These are phyloP conservation scores for Wasmannia auropunctata DNA, from an alignment of 1,140 invertebrate genomes.

Conservation along the genomic window DNA sequence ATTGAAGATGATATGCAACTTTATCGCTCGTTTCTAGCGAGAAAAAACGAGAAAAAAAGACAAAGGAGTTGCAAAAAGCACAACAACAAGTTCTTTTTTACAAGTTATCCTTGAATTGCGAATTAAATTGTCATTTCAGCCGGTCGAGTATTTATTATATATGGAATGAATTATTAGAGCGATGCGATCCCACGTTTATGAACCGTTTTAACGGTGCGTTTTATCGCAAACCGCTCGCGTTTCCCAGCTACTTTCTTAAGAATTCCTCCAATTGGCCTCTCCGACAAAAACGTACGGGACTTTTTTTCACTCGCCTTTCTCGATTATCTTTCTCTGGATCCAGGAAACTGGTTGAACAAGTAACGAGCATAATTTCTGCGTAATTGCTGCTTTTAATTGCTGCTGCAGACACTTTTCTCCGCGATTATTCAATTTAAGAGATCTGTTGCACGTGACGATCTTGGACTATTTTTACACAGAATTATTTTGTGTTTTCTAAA, in stretches of 20 bases:
- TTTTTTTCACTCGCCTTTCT: background rate
- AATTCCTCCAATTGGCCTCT: background rate
- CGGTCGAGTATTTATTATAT: background rate
- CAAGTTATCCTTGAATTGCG: background rate
- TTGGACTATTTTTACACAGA: background rate
- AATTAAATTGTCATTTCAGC: background rate
- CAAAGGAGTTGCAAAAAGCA: background rate
- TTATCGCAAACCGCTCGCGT: background rate
- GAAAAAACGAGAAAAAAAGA: background rate
- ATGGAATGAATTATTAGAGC: background rate
- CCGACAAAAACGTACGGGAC: background rate
- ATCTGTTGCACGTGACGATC: background rate
- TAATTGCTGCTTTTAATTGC: background rate
- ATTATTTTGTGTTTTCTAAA: background rate
- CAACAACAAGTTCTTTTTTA: background rate
- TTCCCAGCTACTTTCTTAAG: conserved; percentile 12
- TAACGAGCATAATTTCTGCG: background rate
- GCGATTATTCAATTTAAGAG: background rate
- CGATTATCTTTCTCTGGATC: background rate
- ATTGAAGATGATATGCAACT: background rate
- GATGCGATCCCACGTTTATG: background rate
- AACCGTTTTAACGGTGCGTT: background rate
- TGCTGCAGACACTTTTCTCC: background rate
- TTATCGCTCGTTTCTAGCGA: background rate
- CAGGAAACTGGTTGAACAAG: background rate